Evolutionary conservation across 2,797 vertebrate genomes (phyloP).

Genomic region (Rousettus madagascariensis): DNA sequence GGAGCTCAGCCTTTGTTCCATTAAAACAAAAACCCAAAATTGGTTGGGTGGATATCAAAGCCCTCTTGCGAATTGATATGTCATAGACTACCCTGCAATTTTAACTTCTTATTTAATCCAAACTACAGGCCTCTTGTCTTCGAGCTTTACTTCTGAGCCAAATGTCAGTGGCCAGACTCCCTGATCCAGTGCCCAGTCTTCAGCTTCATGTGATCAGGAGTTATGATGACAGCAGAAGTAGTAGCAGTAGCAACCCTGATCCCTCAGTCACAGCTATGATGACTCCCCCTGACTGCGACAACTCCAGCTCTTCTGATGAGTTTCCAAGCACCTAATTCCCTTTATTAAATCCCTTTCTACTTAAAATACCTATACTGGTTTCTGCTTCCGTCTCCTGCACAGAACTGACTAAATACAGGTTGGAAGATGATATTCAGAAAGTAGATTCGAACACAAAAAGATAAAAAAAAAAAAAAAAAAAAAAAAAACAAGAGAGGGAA

Average conservation of each 20-base stretch:
- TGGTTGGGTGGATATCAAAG: neutral
- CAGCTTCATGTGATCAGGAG: neutral
- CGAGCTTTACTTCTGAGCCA: conserved; percentile 4
- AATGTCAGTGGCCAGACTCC: neutral
- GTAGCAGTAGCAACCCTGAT: neutral
- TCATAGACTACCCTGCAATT: neutral
- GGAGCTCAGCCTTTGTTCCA: neutral
- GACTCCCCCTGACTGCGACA: neutral
- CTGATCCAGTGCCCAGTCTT: neutral
- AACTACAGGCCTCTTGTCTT: neutral
- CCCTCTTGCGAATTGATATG: neutral
- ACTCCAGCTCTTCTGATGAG: neutral
- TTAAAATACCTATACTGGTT: neutral
- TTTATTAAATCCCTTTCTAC: neutral
- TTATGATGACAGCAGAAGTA: neutral
- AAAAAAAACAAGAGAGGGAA: neutral
- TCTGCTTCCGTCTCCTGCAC: neutral
- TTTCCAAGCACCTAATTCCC: neutral
- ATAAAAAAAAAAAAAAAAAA: neutral
- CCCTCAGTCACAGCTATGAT: neutral
- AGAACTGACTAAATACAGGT: neutral
- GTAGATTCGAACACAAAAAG: neutral
- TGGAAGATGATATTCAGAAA: neutral
- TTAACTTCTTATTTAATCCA: neutral
- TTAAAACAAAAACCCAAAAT: conserved; percentile 26